These are phyloP conservation scores for Psittacula cyanocephala DNA, from an alignment of 2,113 vertebrate genomes.

Conservation along the genomic window DNA sequence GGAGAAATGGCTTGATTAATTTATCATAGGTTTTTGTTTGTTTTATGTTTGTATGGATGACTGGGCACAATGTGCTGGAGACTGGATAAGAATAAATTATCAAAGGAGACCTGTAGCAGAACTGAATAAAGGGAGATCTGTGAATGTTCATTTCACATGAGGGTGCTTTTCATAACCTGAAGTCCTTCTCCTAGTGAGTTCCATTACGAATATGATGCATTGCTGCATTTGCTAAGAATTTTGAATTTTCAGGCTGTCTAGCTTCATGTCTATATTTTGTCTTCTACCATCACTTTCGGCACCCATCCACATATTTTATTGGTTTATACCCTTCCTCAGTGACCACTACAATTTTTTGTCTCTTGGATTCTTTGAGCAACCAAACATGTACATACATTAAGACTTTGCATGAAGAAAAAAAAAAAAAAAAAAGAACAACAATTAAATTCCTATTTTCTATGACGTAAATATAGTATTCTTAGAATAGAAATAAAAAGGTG, in stretches of 20 bases:
- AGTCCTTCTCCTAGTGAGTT: not conserved
- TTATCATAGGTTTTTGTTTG: slow-evolving; percentile 41
- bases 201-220: not conserved
- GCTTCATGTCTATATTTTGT: not conserved
- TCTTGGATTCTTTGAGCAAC: not conserved
- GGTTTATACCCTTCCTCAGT: not conserved
- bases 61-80: not conserved
- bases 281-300: not conserved
- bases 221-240: not conserved
- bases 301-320: not conserved
- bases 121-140: not conserved
- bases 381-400: not conserved
- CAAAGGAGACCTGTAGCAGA: not conserved
- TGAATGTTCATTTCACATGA: not conserved
- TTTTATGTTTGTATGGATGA: slow-evolving; percentile 25
- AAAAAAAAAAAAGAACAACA: not conserved
- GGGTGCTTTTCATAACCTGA: not conserved
- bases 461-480: not conserved
- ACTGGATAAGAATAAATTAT: slow-evolving; percentile 39
- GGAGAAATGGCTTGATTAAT: slow-evolving; percentile 46
- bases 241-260: not conserved
- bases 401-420: not conserved
- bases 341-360: not conserved
- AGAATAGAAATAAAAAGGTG: not conserved
- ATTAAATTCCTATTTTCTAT: not conserved